These are phyloP conservation scores for Hipparchia sbordonii DNA, from an alignment of 2,888 invertebrate genomes.

Conservation along the genomic window DNA sequence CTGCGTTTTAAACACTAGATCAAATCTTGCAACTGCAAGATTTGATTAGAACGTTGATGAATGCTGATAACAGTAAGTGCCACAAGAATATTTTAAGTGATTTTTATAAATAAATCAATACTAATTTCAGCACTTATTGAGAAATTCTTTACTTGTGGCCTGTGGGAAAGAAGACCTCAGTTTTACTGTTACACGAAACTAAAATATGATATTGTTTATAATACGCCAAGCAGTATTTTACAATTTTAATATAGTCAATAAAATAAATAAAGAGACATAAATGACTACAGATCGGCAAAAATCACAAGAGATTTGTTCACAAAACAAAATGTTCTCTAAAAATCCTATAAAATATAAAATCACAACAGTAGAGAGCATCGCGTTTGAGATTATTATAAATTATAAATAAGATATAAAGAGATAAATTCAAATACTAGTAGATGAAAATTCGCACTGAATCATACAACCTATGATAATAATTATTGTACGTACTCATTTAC, in stretches of 20 bases:
- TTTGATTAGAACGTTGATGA: not conserved
- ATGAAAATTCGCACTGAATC: not conserved
- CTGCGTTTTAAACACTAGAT: no score
- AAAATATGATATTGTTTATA: no score
- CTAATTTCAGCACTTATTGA: no score
- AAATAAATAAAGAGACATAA: constrained; percentile 7
- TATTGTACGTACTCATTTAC: not conserved
- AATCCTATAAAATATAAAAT: constrained; percentile 34
- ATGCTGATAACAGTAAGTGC: no score
- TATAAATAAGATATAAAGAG: constrained; percentile 9
- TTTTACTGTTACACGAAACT: no score
- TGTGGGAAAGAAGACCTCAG: no score
- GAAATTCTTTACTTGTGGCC: no score
- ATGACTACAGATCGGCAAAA: constrained; percentile 33
- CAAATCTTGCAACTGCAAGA: no score
- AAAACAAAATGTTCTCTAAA: constrained; percentile 25
- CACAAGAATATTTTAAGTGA: no score
- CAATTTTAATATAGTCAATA: no score
- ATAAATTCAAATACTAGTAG: not conserved
- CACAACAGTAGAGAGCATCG: constrained; percentile 45
- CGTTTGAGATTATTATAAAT: constrained; percentile 11
- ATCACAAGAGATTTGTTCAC: constrained; percentile 37
- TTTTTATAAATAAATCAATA: no score
- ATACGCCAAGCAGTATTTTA: no score
- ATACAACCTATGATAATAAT: constrained; percentile 16